These are phyloP conservation scores for Chrysocyon brachyurus DNA, from an alignment of 2,797 vertebrate genomes.

Conservation along the genomic window DNA sequence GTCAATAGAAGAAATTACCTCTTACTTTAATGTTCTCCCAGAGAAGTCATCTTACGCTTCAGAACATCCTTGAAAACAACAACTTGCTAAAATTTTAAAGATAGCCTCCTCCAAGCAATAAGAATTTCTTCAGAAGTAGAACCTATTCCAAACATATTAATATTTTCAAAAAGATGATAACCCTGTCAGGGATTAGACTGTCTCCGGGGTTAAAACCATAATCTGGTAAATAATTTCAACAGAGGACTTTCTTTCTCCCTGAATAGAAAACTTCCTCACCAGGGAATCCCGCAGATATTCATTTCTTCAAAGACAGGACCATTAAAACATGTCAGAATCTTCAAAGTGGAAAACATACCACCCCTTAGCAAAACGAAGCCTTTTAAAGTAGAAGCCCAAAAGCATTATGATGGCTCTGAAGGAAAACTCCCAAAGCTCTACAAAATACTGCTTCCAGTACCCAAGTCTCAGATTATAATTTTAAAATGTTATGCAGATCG, in stretches of 20 bases:
- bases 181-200: constrained; percentile 86
- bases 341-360: constrained; percentile 89
- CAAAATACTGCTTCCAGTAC: constrained; percentile 85
- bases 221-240: constrained; percentile 89
- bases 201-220: constrained; percentile 87
- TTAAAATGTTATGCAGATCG: constrained; percentile 84
- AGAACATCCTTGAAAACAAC: constrained; percentile 71
- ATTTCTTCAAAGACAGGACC: constrained; percentile 89
- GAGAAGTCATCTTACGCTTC: constrained; percentile 25
- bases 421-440: constrained; percentile 85
- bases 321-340: constrained; percentile 90
- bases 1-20: constrained; percentile 32
- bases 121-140: constrained; percentile 87
- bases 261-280: constrained; percentile 80
- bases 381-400: constrained; percentile 89
- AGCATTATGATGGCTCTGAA: constrained; percentile 86
- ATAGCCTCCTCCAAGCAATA: constrained; percentile 84
- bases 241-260: constrained; percentile 83
- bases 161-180: constrained; percentile 89
- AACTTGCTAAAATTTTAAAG: constrained; percentile 82
- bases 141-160: constrained; percentile 86
- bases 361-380: constrained; percentile 89
- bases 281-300: constrained; percentile 88
- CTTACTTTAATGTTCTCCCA: constrained; percentile 65
- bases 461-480: constrained; percentile 84